These are phyloP conservation scores for Callopanchax toddi DNA, from an alignment of 2,113 vertebrate species.

Conservation along the genomic window DNA sequence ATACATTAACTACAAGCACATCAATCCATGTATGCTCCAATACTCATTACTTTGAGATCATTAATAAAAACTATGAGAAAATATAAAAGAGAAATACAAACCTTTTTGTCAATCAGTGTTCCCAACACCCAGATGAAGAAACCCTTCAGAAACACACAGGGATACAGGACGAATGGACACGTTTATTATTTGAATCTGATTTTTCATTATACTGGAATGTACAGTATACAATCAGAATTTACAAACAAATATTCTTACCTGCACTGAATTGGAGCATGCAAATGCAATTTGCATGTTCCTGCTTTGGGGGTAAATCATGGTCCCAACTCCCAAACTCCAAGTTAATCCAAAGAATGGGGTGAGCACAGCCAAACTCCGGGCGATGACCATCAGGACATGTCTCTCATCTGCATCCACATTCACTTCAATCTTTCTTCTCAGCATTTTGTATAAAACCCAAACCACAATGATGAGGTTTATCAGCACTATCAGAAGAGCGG, in stretches of 20 bases:
- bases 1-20: no score
- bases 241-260: no score
- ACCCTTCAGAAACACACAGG: slow-evolving; percentile 72
- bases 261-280: slow-evolving; percentile 85
- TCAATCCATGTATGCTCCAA: no score
- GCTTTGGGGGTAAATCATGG: slow-evolving; percentile 12
- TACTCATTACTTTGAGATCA: no score
- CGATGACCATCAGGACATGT: slow-evolving; percentile 77
- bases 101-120: slow-evolving; percentile 80
- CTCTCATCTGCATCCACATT: slow-evolving; percentile 52
- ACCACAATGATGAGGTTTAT: slow-evolving; percentile 76
- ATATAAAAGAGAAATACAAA: slow-evolving; percentile 27
- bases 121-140: slow-evolving; percentile 84
- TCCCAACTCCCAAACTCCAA: slow-evolving; percentile 78
- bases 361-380: slow-evolving; percentile 81
- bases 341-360: slow-evolving; percentile 87
- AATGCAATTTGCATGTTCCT: slow-evolving; percentile 78
- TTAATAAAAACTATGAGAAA: no score
- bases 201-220: slow-evolving; percentile 50
- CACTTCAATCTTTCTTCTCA: slow-evolving; percentile 65
- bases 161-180: background rate
- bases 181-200: background rate
- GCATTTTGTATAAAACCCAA: slow-evolving; percentile 79
- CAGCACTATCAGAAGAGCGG: slow-evolving; percentile 69
- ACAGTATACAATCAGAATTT: no score